Conservation (phyloP, 2,888 invertebrate genomes). For the Volucella zonaria region DNA sequence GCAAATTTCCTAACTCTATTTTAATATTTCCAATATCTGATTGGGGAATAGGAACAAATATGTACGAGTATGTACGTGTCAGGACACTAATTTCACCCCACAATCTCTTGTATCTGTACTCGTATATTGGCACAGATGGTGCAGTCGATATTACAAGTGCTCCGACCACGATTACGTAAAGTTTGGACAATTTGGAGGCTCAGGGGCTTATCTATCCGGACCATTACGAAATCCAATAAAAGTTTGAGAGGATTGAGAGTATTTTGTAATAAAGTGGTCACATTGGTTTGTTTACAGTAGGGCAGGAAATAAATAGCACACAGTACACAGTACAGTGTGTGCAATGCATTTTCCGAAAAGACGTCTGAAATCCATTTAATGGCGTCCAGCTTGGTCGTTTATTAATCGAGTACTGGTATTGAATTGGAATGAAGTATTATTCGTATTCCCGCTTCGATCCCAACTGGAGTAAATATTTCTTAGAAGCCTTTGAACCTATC, state of each 20-base stretch:
- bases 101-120: neutral
- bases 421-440: conserved; percentile 1
- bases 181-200: conserved; percentile 18
- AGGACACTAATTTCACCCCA: conserved; percentile 1
- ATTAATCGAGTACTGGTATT: conserved; percentile 5
- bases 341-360: neutral
- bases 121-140: conserved; percentile 1
- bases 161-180: neutral
- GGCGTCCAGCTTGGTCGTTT: conserved; percentile 2
- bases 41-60: neutral
- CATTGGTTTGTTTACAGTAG: neutral
- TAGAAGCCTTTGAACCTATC: neutral
- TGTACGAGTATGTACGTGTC: neutral
- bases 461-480: neutral
- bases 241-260: neutral
- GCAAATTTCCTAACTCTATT: neutral
- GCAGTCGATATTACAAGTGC: neutral
- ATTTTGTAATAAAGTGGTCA: conserved; percentile 1
- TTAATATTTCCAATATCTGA: neutral
- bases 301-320: neutral
- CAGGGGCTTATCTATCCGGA: conserved; percentile 19
- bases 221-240: conserved; percentile 24
- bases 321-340: neutral
- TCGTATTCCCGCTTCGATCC: neutral
- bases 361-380: conserved; percentile 11